Percentiles rank a stretch among this genome's conserved stretches.
These are phyloP conservation scores for Drosophila pruinosa DNA, from an alignment of 1,140 invertebrate genomes.

Conservation along the genomic window DNA sequence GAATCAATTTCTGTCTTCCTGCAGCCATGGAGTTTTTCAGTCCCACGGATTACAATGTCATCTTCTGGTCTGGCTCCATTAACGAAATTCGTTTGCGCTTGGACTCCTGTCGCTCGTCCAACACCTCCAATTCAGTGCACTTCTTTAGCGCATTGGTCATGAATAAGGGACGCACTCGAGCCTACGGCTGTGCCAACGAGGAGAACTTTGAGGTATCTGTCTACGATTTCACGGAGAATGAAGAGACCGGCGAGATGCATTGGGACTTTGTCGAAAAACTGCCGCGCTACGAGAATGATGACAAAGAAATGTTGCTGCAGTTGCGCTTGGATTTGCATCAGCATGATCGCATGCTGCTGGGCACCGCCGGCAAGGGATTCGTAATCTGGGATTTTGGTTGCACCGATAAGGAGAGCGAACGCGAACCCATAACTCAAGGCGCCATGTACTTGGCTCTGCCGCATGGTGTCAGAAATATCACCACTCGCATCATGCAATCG, in stretches of 20 bases:
- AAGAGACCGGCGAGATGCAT: constrained; percentile 83
- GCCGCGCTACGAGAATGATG: constrained; percentile 87
- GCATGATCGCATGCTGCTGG: constrained; percentile 89
- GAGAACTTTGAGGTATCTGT: constrained; percentile 84
- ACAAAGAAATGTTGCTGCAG: constrained; percentile 90
- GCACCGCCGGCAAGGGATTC: constrained; percentile 92
- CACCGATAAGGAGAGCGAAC: constrained; percentile 44
- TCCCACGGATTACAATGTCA: constrained; percentile 88
- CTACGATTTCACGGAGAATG: constrained; percentile 56
- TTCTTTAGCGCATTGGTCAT: constrained; percentile 90
- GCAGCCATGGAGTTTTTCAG: constrained; percentile 89
- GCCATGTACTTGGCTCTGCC: constrained; percentile 91
- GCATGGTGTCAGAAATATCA: constrained; percentile 96
- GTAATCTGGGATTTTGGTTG: constrained; percentile 87
- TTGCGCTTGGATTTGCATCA: constrained; percentile 90
- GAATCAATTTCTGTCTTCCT: neutral
- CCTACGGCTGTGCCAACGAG: constrained; percentile 86
- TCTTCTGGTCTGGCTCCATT: constrained; percentile 91
- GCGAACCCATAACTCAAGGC: constrained; percentile 75
- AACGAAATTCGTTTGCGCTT: constrained; percentile 89
- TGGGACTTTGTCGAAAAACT: constrained; percentile 87
- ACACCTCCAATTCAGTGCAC: constrained; percentile 86
- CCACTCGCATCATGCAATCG: constrained; percentile 93
- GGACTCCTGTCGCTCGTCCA: constrained; percentile 85
- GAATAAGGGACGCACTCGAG: constrained; percentile 84